A percentile compares a stretch with the other conserved stretches of the same genome.
These are phyloP conservation scores for Poecilia velifera DNA, from an alignment of 2,797 vertebrate genomes.

Conservation along the genomic window DNA sequence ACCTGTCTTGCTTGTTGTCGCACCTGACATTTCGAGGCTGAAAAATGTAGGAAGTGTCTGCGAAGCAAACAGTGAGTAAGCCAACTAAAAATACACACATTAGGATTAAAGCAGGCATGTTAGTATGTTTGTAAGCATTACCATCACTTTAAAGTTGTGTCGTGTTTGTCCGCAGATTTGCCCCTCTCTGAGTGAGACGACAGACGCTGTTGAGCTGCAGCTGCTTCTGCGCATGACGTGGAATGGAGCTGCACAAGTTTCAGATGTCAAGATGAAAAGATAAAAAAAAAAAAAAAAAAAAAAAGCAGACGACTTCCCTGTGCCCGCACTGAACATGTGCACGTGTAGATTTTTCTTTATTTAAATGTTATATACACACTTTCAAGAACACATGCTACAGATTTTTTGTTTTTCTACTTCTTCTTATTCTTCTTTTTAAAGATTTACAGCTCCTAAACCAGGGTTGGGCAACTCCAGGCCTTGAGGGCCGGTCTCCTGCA, in stretches of 20 bases:
- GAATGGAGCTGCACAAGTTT: conserved; percentile 32
- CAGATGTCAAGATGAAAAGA: conserved; percentile 12
- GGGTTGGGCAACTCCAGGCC: no score
- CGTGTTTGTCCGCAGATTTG: conserved; percentile 18
- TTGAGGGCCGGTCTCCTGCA: no score
- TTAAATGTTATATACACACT: conserved; percentile 83
- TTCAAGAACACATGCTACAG: conserved; percentile 84
- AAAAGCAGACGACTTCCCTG: neutral
- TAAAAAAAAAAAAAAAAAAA: neutral
- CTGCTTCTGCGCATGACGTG: conserved; percentile 27
- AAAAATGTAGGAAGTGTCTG: neutral
- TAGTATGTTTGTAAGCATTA: conserved; percentile 9
- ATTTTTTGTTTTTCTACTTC: conserved; percentile 30
- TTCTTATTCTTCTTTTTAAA: conserved; percentile 21
- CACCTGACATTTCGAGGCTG: neutral
- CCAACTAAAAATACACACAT: neutral
- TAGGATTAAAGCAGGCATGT: neutral
- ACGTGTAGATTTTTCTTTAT: conserved; percentile 72
- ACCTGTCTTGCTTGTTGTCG: conserved; percentile 7
- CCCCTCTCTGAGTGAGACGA: neutral
- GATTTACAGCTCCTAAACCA: conserved; percentile 63
- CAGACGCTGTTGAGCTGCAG: neutral
- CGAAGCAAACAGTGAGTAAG: neutral
- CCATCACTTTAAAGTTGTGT: conserved; percentile 32
- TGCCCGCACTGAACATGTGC: conserved; percentile 23